Base-by-base conservation (phyloP, 2,113 vertebrate genomes). In the Pteruthius melanotis region DNA sequence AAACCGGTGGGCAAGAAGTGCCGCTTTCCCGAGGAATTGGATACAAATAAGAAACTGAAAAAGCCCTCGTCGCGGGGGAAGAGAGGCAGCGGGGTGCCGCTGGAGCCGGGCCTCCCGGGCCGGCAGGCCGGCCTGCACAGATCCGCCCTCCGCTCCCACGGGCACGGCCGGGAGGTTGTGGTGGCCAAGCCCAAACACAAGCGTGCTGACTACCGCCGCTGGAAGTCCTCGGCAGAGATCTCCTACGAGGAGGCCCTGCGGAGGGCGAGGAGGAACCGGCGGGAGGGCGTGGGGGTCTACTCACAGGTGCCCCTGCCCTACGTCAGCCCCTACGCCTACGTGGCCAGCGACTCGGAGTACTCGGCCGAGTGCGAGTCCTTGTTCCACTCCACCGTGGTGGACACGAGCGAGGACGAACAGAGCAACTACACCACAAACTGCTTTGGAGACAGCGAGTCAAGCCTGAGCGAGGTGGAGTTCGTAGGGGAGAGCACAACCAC, bases 391-490 rank as follows among this genome's bases (percentile, higher is more conserved):
- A 99, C 99, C 0, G 98, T 99, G 54, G 95, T 98, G 96, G 99
- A 99, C 98, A 99, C 99, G 15, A 99, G 99, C 3, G 99, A 99
- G 91, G 99, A 99, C 0, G 99, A 99, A 87, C 96, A 95, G 66
- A 99, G 99, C 96, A 99, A 99, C 97, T 99, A 99, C 93, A 99
- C 99, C 40, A 98, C 98, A 8, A 99, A 99, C 97, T 98, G 99
- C 97, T 99, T 99, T 69, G 99, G 99, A 59, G 99, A 99, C 98
- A 99, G 99, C 2, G 99, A 99, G 95, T 99, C 99, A 2, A 99
- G 99, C 47, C 94, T 98, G 92, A 99, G 99, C 3, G 99, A 99
- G 90, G 98, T 97, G 12, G 98, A 98, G 75, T 98, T 98, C 17
- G 99, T 98, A 42, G 98, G 97, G 60, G 98, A 98, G 94, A 99